These are phyloP conservation scores for Nephrotoma flavescens DNA, from an alignment of 2,888 invertebrate species.

Conservation along the genomic window DNA sequence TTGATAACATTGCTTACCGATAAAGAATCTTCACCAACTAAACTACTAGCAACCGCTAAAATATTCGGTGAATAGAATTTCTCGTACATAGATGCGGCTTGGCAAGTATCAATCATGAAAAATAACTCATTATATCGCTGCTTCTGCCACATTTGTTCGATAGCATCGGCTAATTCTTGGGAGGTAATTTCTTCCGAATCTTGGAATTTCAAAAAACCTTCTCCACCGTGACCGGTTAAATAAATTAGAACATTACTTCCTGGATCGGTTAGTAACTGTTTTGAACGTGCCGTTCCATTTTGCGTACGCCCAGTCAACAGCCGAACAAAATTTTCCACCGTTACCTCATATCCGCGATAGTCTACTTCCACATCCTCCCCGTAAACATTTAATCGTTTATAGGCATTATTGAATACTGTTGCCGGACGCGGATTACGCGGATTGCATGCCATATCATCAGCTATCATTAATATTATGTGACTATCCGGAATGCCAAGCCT, in stretches of 20 bases:
- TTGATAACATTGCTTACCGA: conserved; percentile 43
- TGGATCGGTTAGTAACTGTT: conserved; percentile 88
- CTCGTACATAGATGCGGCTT: conserved; percentile 97
- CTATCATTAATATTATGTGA: conserved; percentile 98
- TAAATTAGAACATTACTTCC: conserved; percentile 94
- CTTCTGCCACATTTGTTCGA: conserved; percentile 99
- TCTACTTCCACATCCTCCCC: conserved; percentile 99
- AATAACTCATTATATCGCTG: conserved; percentile 94
- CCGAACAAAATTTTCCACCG: conserved; percentile 96
- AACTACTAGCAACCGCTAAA: conserved; percentile 89
- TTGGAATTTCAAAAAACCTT: conserved; percentile 98
- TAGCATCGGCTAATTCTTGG: conserved; percentile 94
- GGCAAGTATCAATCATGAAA: conserved; percentile 98
- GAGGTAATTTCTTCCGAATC: conserved; percentile 98
- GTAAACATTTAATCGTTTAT: conserved; percentile 96
- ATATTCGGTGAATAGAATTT: conserved; percentile 98
- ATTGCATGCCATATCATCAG: conserved; percentile 99
- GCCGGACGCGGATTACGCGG: conserved; percentile 94
- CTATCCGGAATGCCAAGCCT: conserved; percentile 96
- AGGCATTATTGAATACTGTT: conserved; percentile 94
- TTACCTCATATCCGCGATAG: conserved; percentile 87
- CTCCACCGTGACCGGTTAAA: conserved; percentile 92
- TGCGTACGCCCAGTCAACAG: conserved; percentile 86
- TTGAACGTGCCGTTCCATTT: conserved; percentile 86
- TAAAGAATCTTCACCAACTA: conserved; percentile 95